phyloP scores from a whole-genome alignment of 2,888 invertebrate species.

The Pterostichus niger region DNA sequence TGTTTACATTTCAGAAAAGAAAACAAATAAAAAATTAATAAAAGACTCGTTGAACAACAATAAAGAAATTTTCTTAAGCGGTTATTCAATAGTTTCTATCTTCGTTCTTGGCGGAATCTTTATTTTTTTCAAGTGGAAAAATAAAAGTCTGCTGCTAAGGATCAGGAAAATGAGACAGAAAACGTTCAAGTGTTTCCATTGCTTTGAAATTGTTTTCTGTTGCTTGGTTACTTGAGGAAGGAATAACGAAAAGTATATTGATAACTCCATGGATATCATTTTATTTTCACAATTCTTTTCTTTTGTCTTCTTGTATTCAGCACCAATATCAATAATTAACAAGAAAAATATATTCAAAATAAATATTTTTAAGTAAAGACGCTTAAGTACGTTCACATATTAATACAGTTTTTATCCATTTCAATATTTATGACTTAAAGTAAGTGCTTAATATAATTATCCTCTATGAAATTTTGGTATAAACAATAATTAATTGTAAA shows the following conservation, averaged over 20 bases:
- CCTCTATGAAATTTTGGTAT: no score
- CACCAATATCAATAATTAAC: no score
- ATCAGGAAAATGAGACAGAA: conserved; percentile 21
- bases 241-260: conserved; percentile 8
- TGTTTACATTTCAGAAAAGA: no score
- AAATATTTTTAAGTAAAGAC: no score
- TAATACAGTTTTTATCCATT: no score
- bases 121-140: conserved; percentile 46
- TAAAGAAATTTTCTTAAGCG: conserved; percentile 46
- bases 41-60: conserved; percentile 17
- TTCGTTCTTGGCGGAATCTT: not conserved
- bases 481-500: no score
- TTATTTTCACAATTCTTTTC: no score
- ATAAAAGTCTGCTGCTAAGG: conserved; percentile 34
- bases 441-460: no score
- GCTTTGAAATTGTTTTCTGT: conserved; percentile 39
- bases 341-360: no score
- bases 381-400: no score
- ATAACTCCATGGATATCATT: not conserved
- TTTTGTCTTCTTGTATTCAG: no score
- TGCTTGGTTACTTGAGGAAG: not conserved
- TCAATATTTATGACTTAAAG: no score
- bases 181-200: conserved; percentile 36
- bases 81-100: conserved; percentile 13
- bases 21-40: not conserved